phyloP scores from a whole-genome alignment of 2,113 vertebrate species.

The Laticauda laticaudata region DNA sequence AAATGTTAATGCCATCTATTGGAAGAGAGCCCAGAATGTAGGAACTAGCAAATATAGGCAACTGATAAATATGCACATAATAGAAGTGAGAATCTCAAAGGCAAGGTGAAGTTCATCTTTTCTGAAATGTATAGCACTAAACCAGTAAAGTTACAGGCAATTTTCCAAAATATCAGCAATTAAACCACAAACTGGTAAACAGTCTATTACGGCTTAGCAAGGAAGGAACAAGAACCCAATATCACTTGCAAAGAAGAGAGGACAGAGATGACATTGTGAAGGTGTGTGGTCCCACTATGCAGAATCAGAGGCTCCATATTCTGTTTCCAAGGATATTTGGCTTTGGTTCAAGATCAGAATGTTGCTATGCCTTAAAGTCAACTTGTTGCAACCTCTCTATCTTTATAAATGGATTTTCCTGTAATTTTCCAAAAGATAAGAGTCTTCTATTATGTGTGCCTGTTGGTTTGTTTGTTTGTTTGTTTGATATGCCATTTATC shows the following conservation, averaged over 20 bases:
- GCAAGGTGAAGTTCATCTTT: slow-evolving; percentile 8
- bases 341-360: not conserved
- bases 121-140: slow-evolving; percentile 19
- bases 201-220: slow-evolving; percentile 1
- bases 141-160: slow-evolving; percentile 34
- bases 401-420: not conserved
- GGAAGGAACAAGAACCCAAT: not conserved
- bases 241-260: slow-evolving; percentile 18
- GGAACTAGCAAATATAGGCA: slow-evolving; percentile 53
- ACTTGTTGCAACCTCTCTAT: not conserved
- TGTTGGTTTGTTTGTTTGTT: not conserved
- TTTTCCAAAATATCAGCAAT: slow-evolving; percentile 34
- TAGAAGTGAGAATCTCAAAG: slow-evolving; percentile 39
- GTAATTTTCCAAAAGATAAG: not conserved
- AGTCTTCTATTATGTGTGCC: not conserved
- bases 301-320: not conserved
- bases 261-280: not conserved
- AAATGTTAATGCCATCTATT: slow-evolving; percentile 49
- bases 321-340: slow-evolving; percentile 5
- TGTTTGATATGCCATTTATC: not conserved
- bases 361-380: not conserved
- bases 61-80: slow-evolving; percentile 45
- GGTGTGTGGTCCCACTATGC: not conserved
- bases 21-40: slow-evolving; percentile 57
- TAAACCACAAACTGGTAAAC: slow-evolving; percentile 29